Base-by-base conservation (phyloP, 1,140 invertebrate genomes). In the Macrobrachium rosenbergii region DNA sequence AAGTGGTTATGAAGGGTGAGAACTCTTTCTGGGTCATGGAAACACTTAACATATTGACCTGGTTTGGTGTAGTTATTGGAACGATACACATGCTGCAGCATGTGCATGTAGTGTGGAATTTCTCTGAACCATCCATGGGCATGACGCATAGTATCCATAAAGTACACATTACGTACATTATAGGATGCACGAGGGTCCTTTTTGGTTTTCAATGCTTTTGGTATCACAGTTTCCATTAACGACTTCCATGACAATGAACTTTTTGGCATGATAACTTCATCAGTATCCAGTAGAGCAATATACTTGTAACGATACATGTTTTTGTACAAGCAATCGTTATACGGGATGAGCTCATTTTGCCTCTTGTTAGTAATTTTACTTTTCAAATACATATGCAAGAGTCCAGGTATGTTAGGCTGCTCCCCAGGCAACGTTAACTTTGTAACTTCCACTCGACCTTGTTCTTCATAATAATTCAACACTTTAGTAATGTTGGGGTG, bases 321-420 rank as follows among this genome's bases (percentile, higher is more conserved):
- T 90, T 97, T 96, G 92, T 99, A 99, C 11, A 99, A 93, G 91
- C 98, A 99, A 91, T 99, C 98, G 92, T 99, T 99, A 93, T 99
- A 99, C 0, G 98, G 97, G 89, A 99, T 98, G 67, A 99, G 93
- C 92, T 99, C 98, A 92, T 98, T 98, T 91, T 98, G 97, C 16
- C 98, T 93, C 91, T 99, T 99, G 92, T 98, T 95, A 91, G 96
- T 98, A 5, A 96, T 87, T 89, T 90, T 90, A 91, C 96, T 97
- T 72, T 96, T 96, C 8, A 98, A 93, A 90, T 97, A 98, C 92
- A 97, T 94, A 92, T 98, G 97, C 90, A 97, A 95, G 79, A 98
- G 95, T 0, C 95, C 95, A 0, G 96, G 97, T 11, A 97, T 94
- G 91, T 98, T 99, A 0, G 97, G 97, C 90, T 97, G 96, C 0